Evolutionary conservation across 2,113 vertebrate species (phyloP).

Genomic region (Platysternon megacephalum): DNA sequence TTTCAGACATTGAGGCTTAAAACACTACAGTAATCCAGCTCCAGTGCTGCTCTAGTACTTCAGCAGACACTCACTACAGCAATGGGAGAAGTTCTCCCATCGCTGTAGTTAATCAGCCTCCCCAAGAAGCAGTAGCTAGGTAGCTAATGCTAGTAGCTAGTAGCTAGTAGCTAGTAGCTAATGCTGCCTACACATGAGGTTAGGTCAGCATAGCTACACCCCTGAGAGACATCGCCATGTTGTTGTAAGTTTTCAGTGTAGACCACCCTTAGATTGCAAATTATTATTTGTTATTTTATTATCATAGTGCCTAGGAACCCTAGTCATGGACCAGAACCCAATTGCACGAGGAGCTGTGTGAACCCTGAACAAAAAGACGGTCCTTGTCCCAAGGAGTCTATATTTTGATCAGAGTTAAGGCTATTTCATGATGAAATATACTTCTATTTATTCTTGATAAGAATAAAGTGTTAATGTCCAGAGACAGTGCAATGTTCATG

Average conservation of each 20-base stretch:
- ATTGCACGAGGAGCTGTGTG: not conserved
- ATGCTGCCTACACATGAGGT: not conserved
- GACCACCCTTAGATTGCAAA: not conserved
- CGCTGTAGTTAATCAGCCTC: not conserved
- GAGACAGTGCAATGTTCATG: not conserved
- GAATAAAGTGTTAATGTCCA: not conserved
- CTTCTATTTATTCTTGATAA: not conserved
- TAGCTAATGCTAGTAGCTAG: too few species aligned
- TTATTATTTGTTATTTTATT: not conserved
- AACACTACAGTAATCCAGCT: not conserved
- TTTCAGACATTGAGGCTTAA: not conserved
- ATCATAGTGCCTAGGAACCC: not conserved
- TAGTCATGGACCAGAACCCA: not conserved
- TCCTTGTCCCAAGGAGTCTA: not conserved
- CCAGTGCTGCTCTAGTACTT: not conserved
- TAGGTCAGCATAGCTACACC: not conserved
- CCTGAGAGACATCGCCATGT: not conserved
- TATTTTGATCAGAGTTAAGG: not conserved
- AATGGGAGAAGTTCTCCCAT: not conserved
- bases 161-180: too few species aligned
- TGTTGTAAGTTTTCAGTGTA: not conserved
- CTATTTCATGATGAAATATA: not conserved
- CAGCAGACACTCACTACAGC: not conserved
- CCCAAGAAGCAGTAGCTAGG: not conserved
- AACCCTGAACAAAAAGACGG: not conserved